Percentiles rank a stretch among this genome's conserved stretches.
These are phyloP conservation scores for Dynastes maya DNA, from an alignment of 2,888 invertebrate genomes.

Conservation along the genomic window DNA sequence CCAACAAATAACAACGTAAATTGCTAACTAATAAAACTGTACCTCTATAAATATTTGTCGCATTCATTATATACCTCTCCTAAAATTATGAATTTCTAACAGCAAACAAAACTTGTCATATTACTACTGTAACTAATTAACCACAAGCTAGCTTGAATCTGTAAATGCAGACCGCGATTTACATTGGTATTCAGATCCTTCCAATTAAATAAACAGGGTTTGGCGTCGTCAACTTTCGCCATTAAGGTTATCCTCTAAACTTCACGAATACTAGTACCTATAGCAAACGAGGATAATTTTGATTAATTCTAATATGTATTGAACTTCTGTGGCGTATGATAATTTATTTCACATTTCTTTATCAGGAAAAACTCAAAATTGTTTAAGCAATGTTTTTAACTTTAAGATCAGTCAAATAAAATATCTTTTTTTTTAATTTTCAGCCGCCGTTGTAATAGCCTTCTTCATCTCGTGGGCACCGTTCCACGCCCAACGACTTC, in stretches of 20 bases:
- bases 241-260: not conserved
- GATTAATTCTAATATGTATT: too few relatives aligned
- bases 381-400: too few relatives aligned
- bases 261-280: not conserved
- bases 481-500: conserved; percentile 92
- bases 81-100: conserved; percentile 24
- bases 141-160: not conserved
- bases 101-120: not conserved
- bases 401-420: too few relatives aligned
- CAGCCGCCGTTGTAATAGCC: conserved; percentile 93
- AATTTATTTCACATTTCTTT: too few relatives aligned
- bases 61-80: too few relatives aligned
- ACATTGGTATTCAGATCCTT: not conserved
- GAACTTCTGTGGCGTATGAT: not conserved
- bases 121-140: not conserved
- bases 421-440: conserved; percentile 22
- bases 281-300: not conserved
- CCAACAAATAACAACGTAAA: too few relatives aligned
- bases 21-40: too few relatives aligned
- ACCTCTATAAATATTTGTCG: too few relatives aligned
- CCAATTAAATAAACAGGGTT: not conserved
- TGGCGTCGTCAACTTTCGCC: not conserved
- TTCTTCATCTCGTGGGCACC: conserved; percentile 98
- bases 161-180: not conserved
- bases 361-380: too few relatives aligned